Percentiles rank a stretch among this genome's conserved stretches.
These are phyloP conservation scores for Spialia ferax DNA, from an alignment of 2,888 invertebrate genomes.

Conservation along the genomic window DNA sequence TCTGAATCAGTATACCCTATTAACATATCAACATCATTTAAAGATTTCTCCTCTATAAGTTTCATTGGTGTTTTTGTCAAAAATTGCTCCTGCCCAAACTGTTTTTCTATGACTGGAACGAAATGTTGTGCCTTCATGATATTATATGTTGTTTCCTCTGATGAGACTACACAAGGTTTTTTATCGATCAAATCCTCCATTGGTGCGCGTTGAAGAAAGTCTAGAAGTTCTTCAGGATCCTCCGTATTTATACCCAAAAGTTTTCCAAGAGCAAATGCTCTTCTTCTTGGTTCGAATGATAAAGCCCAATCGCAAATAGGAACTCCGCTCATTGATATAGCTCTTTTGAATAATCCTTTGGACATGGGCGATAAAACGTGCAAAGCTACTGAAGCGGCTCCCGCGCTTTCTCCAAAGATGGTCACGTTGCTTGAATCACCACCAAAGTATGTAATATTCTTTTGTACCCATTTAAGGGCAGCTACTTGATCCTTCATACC, in stretches of 20 bases:
- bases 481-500: conserved; percentile 67
- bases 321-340: conserved; percentile 90
- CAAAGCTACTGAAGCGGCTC: conserved; percentile 54
- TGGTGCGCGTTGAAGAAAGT: conserved; percentile 53
- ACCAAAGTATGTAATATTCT: conserved; percentile 59
- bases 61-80: conserved; percentile 54
- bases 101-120: conserved; percentile 62
- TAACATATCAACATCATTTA: conserved; percentile 8
- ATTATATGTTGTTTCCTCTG: conserved; percentile 53
- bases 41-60: conserved; percentile 69
- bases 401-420: conserved; percentile 66
- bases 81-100: conserved; percentile 58
- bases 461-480: conserved; percentile 61
- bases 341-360: conserved; percentile 61
- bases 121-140: conserved; percentile 58
- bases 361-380: conserved; percentile 65
- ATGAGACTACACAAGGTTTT: conserved; percentile 52
- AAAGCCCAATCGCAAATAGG: conserved; percentile 86
- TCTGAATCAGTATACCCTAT: conserved; percentile 11
- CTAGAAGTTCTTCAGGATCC: conserved; percentile 52
- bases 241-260: conserved; percentile 55
- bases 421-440: conserved; percentile 62
- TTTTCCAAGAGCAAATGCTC: conserved; percentile 57
- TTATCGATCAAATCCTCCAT: conserved; percentile 49
- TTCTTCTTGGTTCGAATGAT: conserved; percentile 74